Percentiles rank a stretch among this genome's conserved stretches.
Evolutionary conservation across 2,888 invertebrate genomes (phyloP).

Genomic region (Heliconius sara): DNA sequence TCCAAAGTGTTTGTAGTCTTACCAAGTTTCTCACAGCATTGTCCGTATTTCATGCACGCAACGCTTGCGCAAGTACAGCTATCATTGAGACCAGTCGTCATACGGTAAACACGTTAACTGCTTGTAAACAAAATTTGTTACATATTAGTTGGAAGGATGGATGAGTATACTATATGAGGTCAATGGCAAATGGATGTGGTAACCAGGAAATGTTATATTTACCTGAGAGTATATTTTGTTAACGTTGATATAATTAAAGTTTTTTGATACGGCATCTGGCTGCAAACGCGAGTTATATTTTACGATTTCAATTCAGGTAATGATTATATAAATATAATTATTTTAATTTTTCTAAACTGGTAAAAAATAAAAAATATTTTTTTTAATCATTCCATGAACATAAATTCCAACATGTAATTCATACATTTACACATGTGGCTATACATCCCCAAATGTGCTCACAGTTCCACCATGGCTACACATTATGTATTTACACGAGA

Average conservation of each 20-base stretch:
- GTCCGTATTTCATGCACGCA: constrained; percentile 32
- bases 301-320: not conserved
- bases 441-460: too few species aligned
- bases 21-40: constrained; percentile 6
- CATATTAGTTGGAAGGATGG: constrained; percentile 4
- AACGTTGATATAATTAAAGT: not conserved
- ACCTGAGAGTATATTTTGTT: not conserved
- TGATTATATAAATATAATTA: not conserved
- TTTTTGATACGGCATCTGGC: not conserved
- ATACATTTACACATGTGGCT: too few species aligned
- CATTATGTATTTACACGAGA: too few species aligned
- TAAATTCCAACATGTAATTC: too few species aligned
- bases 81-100: constrained; percentile 37
- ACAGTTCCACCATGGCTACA: too few species aligned
- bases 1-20: not conserved
- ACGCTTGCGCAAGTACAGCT: constrained; percentile 29
- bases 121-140: constrained; percentile 29
- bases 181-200: not conserved
- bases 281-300: not conserved
- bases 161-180: not conserved
- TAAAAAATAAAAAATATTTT: not conserved
- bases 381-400: too few species aligned
- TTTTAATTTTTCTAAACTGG: not conserved
- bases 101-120: constrained; percentile 16
- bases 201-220: constrained; percentile 3